These are phyloP conservation scores for Chrysolina haemoptera DNA, from an alignment of 2,888 invertebrate species.

Conservation along the genomic window DNA sequence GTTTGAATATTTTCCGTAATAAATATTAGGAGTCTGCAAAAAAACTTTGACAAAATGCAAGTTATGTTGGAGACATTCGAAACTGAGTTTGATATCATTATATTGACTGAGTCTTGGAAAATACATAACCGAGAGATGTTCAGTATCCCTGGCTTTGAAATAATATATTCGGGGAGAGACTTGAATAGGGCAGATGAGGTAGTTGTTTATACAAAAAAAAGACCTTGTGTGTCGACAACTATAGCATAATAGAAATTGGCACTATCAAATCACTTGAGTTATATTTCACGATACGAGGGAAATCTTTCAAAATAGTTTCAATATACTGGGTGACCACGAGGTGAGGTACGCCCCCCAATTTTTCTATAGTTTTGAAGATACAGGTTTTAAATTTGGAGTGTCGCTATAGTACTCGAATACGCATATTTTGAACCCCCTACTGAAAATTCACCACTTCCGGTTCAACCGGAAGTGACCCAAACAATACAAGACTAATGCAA, in stretches of 20 bases:
- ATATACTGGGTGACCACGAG: too few species aligned
- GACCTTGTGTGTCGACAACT: background rate
- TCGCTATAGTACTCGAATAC: too few species aligned
- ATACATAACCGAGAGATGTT: background rate
- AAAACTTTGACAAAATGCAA: background rate
- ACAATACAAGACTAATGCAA: too few species aligned
- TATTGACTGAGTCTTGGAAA: background rate
- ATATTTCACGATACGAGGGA: background rate
- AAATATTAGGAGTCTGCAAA: slow-evolving; percentile 9
- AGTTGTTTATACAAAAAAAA: background rate
- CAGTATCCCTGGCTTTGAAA: background rate
- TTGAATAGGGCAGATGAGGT: background rate
- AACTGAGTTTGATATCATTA: background rate
- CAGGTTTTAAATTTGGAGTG: too few species aligned
- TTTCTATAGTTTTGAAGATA: too few species aligned
- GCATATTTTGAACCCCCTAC: too few species aligned
- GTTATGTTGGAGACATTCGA: background rate
- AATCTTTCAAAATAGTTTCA: slow-evolving; percentile 1
- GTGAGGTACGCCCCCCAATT: too few species aligned
- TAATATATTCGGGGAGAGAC: background rate
- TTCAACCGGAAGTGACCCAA: too few species aligned
- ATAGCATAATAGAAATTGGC: background rate
- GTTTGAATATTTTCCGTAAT: background rate
- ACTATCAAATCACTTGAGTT: background rate
- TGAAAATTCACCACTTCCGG: too few species aligned